Evolutionary conservation across 1,140 invertebrate species (phyloP), one percentile per base, ranked within the genome.

Genomic region (Hyphantria cunea): DNA sequence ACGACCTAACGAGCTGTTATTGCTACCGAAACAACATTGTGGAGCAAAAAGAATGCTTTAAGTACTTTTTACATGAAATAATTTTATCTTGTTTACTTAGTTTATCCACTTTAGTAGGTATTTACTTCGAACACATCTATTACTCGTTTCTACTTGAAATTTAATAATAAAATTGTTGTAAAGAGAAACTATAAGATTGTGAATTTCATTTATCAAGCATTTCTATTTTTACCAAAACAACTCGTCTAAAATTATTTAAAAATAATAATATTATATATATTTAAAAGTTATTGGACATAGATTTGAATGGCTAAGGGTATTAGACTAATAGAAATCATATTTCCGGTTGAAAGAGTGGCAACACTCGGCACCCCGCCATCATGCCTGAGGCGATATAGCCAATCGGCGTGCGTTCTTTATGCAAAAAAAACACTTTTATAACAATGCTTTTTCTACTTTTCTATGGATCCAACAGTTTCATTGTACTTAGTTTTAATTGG

Each of bases 301-400:
- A 25, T 25, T 25, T 25, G 17, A 25, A 25, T 25, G 1, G 17
- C 17, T 25, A 25, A 25, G 17, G 17, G 76, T 66, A 86, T 86
- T 88, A 84, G 70, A 73, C 78, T 82, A 84, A 82, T 73, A 82
- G 68, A 85, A 87, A 80, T 76, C 76, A 75, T 78, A 84, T 86
- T 89, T 86, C 84, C 84, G 82, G 71, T 63, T 63, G 76, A 82
- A 66, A 74, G 69, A 70, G 66, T 80, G 76, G 76, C 79, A 81
- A 81, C 79, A 82, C 69, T 78, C 60, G 78, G 82, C 84, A 78
- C 84, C 86, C 84, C 84, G 82, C 79, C 76, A 84, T 84, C 74
- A 85, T 67, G 82, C 84, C 84, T 50, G 63, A 61, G 86, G 84
- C 83, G 50, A 82, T 73, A 68, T 52, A 65, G 72, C 84, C 84